phyloP scores from a whole-genome alignment of 2,113 vertebrate genomes.

The Coturnix japonica region DNA sequence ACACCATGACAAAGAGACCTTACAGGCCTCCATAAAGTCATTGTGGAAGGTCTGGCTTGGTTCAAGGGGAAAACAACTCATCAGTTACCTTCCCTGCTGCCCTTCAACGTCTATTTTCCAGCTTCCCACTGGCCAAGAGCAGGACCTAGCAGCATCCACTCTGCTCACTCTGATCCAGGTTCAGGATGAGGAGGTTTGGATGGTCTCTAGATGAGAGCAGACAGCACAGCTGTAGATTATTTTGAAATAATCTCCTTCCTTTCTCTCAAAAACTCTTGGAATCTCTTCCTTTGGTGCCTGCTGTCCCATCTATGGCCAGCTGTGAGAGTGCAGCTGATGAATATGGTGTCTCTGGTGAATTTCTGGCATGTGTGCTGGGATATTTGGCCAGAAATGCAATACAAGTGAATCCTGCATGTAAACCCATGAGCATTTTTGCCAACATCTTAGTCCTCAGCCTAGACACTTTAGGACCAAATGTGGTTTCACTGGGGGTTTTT shows the following conservation, averaged over 20 bases:
- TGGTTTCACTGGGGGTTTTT: too few species aligned
- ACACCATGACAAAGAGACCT: background rate
- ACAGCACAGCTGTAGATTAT: background rate
- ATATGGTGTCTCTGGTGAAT: background rate
- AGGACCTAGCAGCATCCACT: background rate
- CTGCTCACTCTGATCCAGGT: background rate
- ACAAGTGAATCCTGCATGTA: background rate
- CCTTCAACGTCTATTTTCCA: background rate
- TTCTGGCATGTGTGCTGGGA: background rate
- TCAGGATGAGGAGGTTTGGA: background rate
- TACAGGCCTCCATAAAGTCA: background rate
- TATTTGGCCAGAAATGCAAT: background rate
- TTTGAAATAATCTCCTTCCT: background rate
- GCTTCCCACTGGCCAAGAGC: background rate
- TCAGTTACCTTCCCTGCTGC: background rate
- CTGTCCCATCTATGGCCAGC: background rate
- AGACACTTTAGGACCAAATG: background rate
- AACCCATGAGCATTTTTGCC: background rate
- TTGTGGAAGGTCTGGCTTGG: background rate
- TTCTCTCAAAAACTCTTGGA: too few species aligned
- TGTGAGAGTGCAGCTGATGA: background rate
- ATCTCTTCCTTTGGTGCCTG: background rate
- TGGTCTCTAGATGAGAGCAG: background rate
- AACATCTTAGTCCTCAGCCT: background rate
- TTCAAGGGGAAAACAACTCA: background rate